phyloP scores from a whole-genome alignment of 2,113 vertebrate species.

The Engraulis encrasicolus region DNA sequence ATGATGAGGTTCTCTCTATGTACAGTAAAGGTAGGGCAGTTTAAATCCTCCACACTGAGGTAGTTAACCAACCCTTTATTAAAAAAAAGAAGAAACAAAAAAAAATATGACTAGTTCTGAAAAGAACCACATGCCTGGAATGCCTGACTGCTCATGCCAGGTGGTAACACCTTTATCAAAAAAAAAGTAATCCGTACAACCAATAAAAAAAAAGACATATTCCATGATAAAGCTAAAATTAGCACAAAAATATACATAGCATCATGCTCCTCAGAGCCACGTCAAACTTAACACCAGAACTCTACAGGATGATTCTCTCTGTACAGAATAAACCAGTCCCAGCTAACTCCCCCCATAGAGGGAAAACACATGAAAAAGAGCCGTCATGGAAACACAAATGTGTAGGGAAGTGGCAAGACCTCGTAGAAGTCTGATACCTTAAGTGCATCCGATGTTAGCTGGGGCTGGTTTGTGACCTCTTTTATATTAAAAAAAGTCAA shows the following conservation, averaged over 20 bases:
- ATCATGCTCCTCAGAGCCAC: constrained; percentile 61
- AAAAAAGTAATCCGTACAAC: constrained; percentile 76
- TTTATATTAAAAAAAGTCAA: no score
- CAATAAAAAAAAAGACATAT: constrained; percentile 83
- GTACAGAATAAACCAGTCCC: constrained; percentile 7
- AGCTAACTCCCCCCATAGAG: not conserved
- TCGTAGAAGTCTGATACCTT: not conserved
- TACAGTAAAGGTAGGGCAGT: constrained; percentile 90
- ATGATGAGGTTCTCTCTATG: constrained; percentile 90
- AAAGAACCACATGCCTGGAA: constrained; percentile 90
- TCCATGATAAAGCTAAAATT: constrained; percentile 54
- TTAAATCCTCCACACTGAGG: constrained; percentile 92
- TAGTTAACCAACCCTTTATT: constrained; percentile 91
- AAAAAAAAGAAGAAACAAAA: constrained; percentile 15
- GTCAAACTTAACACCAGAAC: constrained; percentile 49
- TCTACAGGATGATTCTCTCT: not conserved
- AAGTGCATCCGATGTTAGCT: not conserved
- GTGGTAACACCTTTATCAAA: constrained; percentile 86
- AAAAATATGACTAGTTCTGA: constrained; percentile 81
- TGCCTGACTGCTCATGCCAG: constrained; percentile 86
- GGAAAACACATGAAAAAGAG: not conserved
- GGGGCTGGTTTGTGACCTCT: not conserved
- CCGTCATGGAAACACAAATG: not conserved
- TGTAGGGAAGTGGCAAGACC: not conserved
- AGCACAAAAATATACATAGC: constrained; percentile 51